These are phyloP conservation scores for Heliconius himera DNA, from an alignment of 1,140 invertebrate genomes.

Conservation along the genomic window DNA sequence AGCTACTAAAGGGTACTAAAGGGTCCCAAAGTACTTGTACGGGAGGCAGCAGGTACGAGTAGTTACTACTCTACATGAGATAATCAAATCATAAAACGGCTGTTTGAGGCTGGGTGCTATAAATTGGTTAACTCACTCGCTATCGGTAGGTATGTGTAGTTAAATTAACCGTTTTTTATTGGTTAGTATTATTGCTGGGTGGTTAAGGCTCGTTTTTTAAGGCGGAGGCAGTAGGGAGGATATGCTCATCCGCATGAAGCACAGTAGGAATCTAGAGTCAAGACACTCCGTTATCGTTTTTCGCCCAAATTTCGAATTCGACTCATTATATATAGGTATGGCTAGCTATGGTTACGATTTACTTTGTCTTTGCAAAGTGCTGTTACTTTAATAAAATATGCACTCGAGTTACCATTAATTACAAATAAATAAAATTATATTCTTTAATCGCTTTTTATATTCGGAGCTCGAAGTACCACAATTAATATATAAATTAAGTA, in stretches of 20 bases:
- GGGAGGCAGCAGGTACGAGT: neutral
- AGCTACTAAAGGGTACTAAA: neutral
- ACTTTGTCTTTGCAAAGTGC: too few relatives aligned
- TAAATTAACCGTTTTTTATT: constrained; percentile 8
- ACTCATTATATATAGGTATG: too few relatives aligned
- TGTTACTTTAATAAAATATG: too few relatives aligned
- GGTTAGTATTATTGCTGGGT: neutral
- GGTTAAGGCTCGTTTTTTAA: neutral
- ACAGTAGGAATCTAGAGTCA: too few relatives aligned
- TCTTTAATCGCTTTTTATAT: too few relatives aligned
- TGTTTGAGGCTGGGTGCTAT: neutral
- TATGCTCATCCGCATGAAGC: too few relatives aligned
- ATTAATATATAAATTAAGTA: neutral
- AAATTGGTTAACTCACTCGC: neutral
- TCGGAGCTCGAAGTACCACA: neutral
- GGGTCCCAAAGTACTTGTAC: neutral
- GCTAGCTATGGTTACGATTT: too few relatives aligned
- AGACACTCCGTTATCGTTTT: too few relatives aligned
- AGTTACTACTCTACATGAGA: neutral
- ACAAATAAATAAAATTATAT: too few relatives aligned
- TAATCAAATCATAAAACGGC: neutral
- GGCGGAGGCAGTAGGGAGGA: neutral
- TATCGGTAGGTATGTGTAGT: neutral
- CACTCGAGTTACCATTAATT: too few relatives aligned
- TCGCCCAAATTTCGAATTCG: too few relatives aligned